A percentile compares a stretch with the other conserved stretches of the same genome.
phyloP scores from a whole-genome alignment of 2,113 vertebrate species.

The Gopherus flavomarginatus region DNA sequence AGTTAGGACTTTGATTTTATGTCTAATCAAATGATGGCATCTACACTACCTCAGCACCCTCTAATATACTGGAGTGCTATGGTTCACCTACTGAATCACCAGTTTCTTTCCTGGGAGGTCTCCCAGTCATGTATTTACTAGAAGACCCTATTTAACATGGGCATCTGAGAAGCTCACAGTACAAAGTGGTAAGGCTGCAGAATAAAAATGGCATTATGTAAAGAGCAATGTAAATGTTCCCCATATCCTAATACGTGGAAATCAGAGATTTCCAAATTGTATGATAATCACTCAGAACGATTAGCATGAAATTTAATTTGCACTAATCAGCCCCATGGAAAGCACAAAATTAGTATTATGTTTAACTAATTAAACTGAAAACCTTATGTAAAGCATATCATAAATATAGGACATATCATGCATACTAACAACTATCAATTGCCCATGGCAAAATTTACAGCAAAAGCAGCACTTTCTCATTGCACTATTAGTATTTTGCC shows the following conservation, averaged over 20 bases:
- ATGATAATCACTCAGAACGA: not conserved
- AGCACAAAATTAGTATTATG: not conserved
- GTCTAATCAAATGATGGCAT: not conserved
- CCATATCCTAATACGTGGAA: not conserved
- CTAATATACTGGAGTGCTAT: not conserved
- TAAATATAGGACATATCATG: rapidly evolving
- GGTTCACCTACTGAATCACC: not conserved
- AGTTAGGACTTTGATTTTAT: not conserved
- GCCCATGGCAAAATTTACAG: not conserved
- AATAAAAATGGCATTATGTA: not conserved
- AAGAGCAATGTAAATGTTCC: not conserved
- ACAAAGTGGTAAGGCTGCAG: not conserved
- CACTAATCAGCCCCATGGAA: not conserved
- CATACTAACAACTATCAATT: not conserved
- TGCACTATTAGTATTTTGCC: constrained; percentile 18
- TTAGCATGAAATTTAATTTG: not conserved
- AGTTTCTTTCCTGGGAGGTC: not conserved
- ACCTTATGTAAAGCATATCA: not conserved
- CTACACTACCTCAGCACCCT: not conserved
- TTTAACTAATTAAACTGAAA: not conserved
- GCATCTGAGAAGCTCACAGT: not conserved
- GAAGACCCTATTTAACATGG: not conserved
- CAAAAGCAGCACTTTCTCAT: not conserved
- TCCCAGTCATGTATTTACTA: rapidly evolving
- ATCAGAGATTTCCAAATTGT: not conserved